phyloP scores from a whole-genome alignment of 2,113 vertebrate genomes.

The Lepus americanus region DNA sequence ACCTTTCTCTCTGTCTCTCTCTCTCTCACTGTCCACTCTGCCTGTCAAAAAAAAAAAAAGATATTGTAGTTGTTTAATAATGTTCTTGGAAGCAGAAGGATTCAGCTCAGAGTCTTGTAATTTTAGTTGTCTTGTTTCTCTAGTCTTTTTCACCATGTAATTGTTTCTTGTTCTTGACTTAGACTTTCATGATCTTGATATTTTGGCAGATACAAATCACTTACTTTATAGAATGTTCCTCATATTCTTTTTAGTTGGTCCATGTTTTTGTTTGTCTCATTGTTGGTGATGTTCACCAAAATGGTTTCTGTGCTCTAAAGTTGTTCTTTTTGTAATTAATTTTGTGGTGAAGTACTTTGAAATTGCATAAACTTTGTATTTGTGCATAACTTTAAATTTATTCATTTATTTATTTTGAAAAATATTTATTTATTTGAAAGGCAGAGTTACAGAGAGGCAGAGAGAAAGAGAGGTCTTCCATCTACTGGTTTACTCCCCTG shows the following conservation, averaged over 20 bases:
- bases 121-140: not conserved
- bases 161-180: slow-evolving; percentile 2
- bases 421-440: too few relatives aligned
- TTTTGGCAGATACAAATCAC: not conserved
- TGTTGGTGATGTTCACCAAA: not conserved
- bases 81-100: slow-evolving; percentile 6
- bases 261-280: slow-evolving; percentile 48
- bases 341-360: slow-evolving; percentile 33
- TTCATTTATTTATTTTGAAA: too few relatives aligned
- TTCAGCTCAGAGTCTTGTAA: slow-evolving; percentile 34
- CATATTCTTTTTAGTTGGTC: not conserved
- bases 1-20: too few relatives aligned
- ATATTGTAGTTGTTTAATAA: not conserved
- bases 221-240: slow-evolving; percentile 43
- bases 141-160: slow-evolving; percentile 17
- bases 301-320: not conserved
- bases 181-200: slow-evolving; percentile 20
- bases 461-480: too few relatives aligned
- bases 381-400: not conserved
- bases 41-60: too few relatives aligned
- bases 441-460: too few relatives aligned
- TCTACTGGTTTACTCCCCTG: too few relatives aligned
- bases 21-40: too few relatives aligned
- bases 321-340: slow-evolving; percentile 36
- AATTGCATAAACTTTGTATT: not conserved